Evolutionary conservation across 2,888 invertebrate genomes (phyloP).

Genomic region (Acronicta leporina): DNA sequence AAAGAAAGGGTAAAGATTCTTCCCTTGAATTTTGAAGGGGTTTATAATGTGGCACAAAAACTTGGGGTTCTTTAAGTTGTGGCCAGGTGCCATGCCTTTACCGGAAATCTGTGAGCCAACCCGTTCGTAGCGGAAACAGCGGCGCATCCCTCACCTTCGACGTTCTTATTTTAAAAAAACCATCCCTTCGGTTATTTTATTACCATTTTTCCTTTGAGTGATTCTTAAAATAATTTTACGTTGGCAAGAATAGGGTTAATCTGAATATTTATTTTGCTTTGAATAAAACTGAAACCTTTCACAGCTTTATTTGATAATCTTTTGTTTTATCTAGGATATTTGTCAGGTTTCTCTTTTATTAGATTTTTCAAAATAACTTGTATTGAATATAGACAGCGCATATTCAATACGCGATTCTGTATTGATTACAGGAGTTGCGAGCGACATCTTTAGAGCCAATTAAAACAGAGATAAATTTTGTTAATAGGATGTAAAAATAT

Average conservation of each 20-base stretch:
- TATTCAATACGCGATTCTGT: too few relatives aligned
- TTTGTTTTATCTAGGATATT: too few relatives aligned
- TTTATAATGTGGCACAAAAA: conserved; percentile 76
- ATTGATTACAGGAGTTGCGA: too few relatives aligned
- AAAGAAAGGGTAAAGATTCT: conserved; percentile 78
- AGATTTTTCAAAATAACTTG: too few relatives aligned
- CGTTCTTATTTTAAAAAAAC: conserved; percentile 74
- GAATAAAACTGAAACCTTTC: neutral
- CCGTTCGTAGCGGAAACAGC: conserved; percentile 84
- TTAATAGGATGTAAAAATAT: too few relatives aligned
- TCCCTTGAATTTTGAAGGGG: conserved; percentile 78
- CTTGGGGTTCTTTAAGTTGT: conserved; percentile 71
- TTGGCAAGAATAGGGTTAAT: conserved; percentile 36
- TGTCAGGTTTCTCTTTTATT: too few relatives aligned
- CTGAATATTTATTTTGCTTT: neutral
- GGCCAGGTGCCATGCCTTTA: conserved; percentile 85
- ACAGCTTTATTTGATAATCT: too few relatives aligned
- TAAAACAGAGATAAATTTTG: too few relatives aligned
- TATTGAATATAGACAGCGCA: too few relatives aligned
- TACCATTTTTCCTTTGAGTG: conserved; percentile 52
- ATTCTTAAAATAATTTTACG: conserved; percentile 46
- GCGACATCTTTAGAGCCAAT: too few relatives aligned
- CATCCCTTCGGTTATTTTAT: conserved; percentile 64
- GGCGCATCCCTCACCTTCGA: conserved; percentile 78
- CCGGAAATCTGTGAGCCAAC: conserved; percentile 87